Evolutionary conservation across 1,140 invertebrate species (phyloP).

Genomic region (Bicyclus anynana): DNA sequence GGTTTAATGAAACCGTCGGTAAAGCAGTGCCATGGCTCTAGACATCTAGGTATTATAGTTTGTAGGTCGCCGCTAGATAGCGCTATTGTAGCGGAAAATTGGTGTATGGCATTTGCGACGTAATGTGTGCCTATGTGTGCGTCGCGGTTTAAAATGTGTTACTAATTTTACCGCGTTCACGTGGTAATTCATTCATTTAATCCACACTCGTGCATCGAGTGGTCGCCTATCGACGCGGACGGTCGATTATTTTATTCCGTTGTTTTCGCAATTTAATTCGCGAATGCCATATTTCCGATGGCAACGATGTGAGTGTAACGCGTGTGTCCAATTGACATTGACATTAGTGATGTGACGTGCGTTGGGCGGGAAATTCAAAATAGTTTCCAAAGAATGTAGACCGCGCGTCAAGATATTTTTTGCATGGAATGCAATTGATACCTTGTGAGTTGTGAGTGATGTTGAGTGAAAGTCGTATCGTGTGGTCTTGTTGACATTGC

Average conservation of each 20-base stretch:
- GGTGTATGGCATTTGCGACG: conserved; percentile 22
- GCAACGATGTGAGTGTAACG: conserved; percentile 25
- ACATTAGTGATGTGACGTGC: conserved; percentile 36
- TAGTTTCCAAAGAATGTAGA: conserved; percentile 28
- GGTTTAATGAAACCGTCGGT: conserved; percentile 20
- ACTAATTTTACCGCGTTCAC: conserved; percentile 30
- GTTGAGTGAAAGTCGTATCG: conserved; percentile 56
- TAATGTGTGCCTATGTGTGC: conserved; percentile 34
- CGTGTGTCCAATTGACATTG: conserved; percentile 41
- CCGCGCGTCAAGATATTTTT: conserved; percentile 15
- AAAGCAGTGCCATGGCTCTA: conserved; percentile 24
- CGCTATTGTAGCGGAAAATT: conserved; percentile 12
- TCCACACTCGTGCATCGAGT: conserved; percentile 3
- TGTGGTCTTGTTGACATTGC: conserved; percentile 47
- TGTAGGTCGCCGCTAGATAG: background rate
- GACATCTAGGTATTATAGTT: background rate
- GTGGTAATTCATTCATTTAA: conserved; percentile 35
- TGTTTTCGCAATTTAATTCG: conserved; percentile 21
- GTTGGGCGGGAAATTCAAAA: conserved; percentile 53
- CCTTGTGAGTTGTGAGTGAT: conserved; percentile 31
- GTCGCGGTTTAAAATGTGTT: conserved; percentile 30
- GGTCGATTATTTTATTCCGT: conserved; percentile 4
- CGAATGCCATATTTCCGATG: conserved; percentile 29
- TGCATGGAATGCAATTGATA: conserved; percentile 18
- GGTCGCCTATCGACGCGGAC: conserved; percentile 17